Evolutionary conservation across 2,797 vertebrate species (phyloP).

Genomic region (Enteromius argenteus): DNA sequence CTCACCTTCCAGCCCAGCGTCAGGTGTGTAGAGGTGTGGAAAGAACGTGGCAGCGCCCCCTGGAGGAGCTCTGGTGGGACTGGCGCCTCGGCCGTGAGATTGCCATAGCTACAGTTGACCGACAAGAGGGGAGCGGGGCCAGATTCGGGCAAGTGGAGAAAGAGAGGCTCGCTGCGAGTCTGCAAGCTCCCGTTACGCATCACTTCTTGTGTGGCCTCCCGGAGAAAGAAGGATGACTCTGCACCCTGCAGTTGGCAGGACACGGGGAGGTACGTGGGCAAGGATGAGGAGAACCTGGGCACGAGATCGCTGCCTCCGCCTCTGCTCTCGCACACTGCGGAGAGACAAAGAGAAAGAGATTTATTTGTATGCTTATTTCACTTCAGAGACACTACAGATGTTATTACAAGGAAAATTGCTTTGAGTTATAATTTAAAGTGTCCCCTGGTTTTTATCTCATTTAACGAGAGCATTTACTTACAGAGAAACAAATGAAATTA

Average conservation of each 20-base stretch:
- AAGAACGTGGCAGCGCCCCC: constrained; percentile 75
- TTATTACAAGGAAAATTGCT: constrained; percentile 27
- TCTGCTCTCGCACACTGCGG: constrained; percentile 69
- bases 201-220: constrained; percentile 92
- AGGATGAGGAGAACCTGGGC: constrained; percentile 84
- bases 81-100: constrained; percentile 81
- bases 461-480: constrained; percentile 34
- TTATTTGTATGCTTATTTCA: constrained; percentile 33
- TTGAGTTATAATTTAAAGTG: background rate
- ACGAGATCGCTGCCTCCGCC: constrained; percentile 68
- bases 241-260: constrained; percentile 82
- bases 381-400: constrained; percentile 15
- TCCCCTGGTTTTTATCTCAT: constrained; percentile 38
- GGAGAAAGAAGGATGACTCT: constrained; percentile 89
- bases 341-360: constrained; percentile 45
- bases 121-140: constrained; percentile 70
- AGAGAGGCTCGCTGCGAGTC: constrained; percentile 86
- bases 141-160: constrained; percentile 83
- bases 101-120: constrained; percentile 91
- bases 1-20: constrained; percentile 92
- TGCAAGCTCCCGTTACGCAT: constrained; percentile 92
- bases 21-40: constrained; percentile 77
- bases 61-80: constrained; percentile 86
- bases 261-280: constrained; percentile 88
- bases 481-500: constrained; percentile 35